These are phyloP conservation scores for Orestias chungarensis DNA, from an alignment of 2,797 vertebrate species.

Conservation along the genomic window DNA sequence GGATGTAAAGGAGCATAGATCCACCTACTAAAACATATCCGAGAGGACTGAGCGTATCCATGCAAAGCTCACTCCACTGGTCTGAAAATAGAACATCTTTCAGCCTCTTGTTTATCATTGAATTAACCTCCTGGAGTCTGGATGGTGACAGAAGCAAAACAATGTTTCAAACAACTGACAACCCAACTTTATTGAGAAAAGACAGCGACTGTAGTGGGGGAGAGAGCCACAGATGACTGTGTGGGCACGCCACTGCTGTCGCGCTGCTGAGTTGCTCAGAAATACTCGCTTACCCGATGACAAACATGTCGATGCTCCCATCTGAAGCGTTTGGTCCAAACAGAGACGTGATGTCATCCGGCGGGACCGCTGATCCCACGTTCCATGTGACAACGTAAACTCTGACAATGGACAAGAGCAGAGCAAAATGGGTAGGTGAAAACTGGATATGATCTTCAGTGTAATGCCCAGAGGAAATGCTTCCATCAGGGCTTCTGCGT, in stretches of 20 bases:
- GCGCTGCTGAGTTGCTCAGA: conserved; percentile 33
- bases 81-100: conserved; percentile 97
- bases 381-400: conserved; percentile 97
- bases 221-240: conserved; percentile 58
- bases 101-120: conserved; percentile 96
- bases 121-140: conserved; percentile 98
- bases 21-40: conserved; percentile 93
- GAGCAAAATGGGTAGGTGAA: conserved; percentile 11
- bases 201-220: conserved; percentile 21
- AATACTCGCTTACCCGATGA: conserved; percentile 90
- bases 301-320: conserved; percentile 89
- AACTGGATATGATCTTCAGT: conserved; percentile 41
- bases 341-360: conserved; percentile 90
- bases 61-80: conserved; percentile 97
- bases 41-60: conserved; percentile 91
- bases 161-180: conserved; percentile 17
- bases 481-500: conserved; percentile 31
- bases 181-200: conserved; percentile 7
- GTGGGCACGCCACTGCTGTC: conserved; percentile 61
- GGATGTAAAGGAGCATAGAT: not conserved
- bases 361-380: conserved; percentile 93
- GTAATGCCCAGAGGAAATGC: conserved; percentile 47
- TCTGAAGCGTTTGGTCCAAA: conserved; percentile 88
- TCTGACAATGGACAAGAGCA: conserved; percentile 67
- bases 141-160: conserved; percentile 36